Percentiles rank a stretch among this genome's conserved stretches.
Evolutionary conservation across 2,888 invertebrate species (phyloP).

Genomic region (Omphaloscelis lunosa): DNA sequence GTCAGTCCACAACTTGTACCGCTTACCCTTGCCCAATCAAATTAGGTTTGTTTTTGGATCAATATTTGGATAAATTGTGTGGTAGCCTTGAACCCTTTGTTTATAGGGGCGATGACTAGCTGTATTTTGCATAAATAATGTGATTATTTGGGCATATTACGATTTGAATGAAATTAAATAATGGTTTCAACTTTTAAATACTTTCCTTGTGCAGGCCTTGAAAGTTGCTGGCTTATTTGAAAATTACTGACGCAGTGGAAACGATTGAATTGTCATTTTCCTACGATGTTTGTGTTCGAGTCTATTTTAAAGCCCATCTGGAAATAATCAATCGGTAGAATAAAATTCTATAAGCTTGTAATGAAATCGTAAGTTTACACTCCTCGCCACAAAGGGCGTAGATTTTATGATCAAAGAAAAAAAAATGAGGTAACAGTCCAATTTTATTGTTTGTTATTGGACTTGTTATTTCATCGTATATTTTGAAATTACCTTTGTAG

Average conservation of each 20-base stretch:
- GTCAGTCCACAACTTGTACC: conserved; percentile 20
- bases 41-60: conserved; percentile 18
- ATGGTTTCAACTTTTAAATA: not conserved
- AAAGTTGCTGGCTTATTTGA: not conserved
- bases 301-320: conserved; percentile 18
- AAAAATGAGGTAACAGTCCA: conserved; percentile 3
- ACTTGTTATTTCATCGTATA: not conserved
- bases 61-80: conserved; percentile 22
- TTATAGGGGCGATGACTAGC: not conserved
- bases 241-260: not conserved
- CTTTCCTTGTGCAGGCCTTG: not conserved
- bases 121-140: not conserved
- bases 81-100: not conserved
- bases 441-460: conserved; percentile 8
- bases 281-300: not conserved
- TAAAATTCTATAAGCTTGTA: not conserved
- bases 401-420: not conserved
- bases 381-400: too few species aligned
- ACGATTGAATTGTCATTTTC: not conserved
- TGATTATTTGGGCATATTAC: not conserved
- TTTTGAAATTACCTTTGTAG: not conserved
- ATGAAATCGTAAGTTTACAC: too few species aligned
- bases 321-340: not conserved
- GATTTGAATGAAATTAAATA: conserved; percentile 1
- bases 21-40: conserved; percentile 33